Evolutionary conservation across 2,113 vertebrate genomes (phyloP), one percentile per base, ranked within the genome.

Genomic region (Rhinogobius similis): DNA sequence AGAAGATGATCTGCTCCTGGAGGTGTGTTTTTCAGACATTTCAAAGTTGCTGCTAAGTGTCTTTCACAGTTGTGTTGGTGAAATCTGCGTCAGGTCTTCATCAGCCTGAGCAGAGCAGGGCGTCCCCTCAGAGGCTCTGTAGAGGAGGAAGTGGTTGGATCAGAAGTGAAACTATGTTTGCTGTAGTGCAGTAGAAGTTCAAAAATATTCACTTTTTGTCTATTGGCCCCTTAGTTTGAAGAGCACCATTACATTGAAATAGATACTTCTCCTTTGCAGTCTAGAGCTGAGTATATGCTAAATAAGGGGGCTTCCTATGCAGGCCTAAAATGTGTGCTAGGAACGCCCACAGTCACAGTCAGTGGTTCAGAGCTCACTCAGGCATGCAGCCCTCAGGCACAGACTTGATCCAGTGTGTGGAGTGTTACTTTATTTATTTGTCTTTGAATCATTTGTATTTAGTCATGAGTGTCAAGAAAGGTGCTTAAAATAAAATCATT

Each of bases 121-220:
- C 58, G 18, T 89, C 46, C 43, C 46, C 46, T 21, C 46, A 46
- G 27, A 13, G 20, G 14, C 32, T 0, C 21, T 68, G 48, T n/a
- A 27, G 62, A 58, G 52, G 69, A 88, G 89, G 89, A 91, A 87
- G 87, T 88, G 85, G 81, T 78, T 89, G 84, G 20, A 76, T n/a
- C 27, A 74, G 69, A 87, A 90, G 74, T 78, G 88, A 90, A 89
- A 89, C 82, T 81, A 58, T 76, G 82, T 26, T 38, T 58, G 7
- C 0, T 4, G n/a, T 46, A 67, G 32, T 65, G 67, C 70, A 39
- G 9, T 20, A 61, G 36, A 32, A 23, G 53, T 24, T 26, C 29
- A 29, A 29, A 29, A 29, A 29, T 3, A 29, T 29, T 29, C 29
- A 29, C 29, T 29, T 29, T 29, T 29, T 36, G 6, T n/a, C n/a